Evolutionary conservation across 2,797 vertebrate species (phyloP), one percentile per base, ranked within the genome.

Genomic region (Balearica regulorum): DNA sequence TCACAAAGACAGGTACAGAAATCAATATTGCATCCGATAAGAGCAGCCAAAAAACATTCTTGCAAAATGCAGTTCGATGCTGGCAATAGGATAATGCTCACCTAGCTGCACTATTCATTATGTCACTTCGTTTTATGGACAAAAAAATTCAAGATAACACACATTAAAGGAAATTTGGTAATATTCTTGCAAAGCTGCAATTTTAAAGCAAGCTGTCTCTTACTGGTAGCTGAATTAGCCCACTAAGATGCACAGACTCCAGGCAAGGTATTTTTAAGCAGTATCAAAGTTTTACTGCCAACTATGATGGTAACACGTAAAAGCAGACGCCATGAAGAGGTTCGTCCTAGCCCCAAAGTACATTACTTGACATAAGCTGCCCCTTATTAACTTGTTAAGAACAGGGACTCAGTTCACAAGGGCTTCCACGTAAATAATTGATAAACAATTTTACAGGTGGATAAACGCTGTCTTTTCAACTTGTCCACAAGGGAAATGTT

Each of bases 311-410:
- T 28, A 77, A 66, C 68, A 69, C 11, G 22, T 28, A 87, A 93
- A 95, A 87, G 75, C 86, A 87, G 57, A 55, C 11, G 17, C 16
- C 44, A 44, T n/a, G 57, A 93, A 84, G 46, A 58, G 58, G 86
- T 22, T 53, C 13, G 25, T 81, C 73, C 60, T 37, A 96, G 48
- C 44, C 64, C 22, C 35, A 55, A 80, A 83, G 66, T 72, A 43
- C 54, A 19, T 90, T 73, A 71, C 84, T 76, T 82, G 77, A 97
- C 95, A 94, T 88, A 90, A 87, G 55, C 87, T 70, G 46, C 41
- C 62, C 61, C 58, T 90, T 91, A 90, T 89, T 83, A 93, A 93
- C 53, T 96, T 93, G 88, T 92, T 90, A 97, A 94, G 73, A 89
- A 64, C 39, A 26, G 22, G 33, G 49, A 66, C 57, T 87, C 37